These are phyloP conservation scores for Chrysolina americana DNA, from an alignment of 2,888 invertebrate species.

Conservation along the genomic window DNA sequence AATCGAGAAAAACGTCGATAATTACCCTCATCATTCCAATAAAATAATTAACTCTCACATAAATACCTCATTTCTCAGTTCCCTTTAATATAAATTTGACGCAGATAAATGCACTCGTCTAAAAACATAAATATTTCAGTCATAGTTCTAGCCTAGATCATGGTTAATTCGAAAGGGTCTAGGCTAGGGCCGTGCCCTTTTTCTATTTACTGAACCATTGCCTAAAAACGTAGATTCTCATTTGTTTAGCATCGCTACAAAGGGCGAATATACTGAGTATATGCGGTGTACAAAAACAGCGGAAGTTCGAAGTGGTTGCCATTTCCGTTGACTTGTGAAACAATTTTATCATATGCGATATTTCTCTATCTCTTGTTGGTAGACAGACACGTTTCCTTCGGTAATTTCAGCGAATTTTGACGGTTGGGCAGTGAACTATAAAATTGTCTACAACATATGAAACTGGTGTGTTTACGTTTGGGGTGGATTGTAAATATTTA, in stretches of 20 bases:
- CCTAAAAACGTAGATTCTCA: slow-evolving; percentile 46
- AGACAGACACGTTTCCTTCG: slow-evolving; percentile 20
- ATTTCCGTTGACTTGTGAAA: slow-evolving; percentile 50
- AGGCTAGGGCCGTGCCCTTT: slow-evolving; percentile 37
- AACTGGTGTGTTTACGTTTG: no score
- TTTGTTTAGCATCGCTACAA: slow-evolving; percentile 37
- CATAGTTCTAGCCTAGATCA: slow-evolving; percentile 10
- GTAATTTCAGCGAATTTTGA: slow-evolving; percentile 25
- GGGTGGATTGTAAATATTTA: no score
- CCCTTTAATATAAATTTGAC: slow-evolving; percentile 17
- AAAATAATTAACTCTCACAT: slow-evolving; percentile 7
- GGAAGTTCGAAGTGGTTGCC: slow-evolving; percentile 52
- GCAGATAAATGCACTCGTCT: slow-evolving; percentile 6
- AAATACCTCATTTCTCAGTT: slow-evolving; percentile 7
- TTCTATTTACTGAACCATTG: slow-evolving; percentile 51
- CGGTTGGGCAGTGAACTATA: not conserved
- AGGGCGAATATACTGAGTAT: slow-evolving; percentile 34
- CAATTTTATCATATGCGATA: slow-evolving; percentile 53
- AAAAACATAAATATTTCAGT: slow-evolving; percentile 14
- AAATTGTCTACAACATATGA: not conserved
- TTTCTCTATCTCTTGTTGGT: slow-evolving; percentile 38
- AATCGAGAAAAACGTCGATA: slow-evolving; percentile 1
- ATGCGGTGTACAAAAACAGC: slow-evolving; percentile 46
- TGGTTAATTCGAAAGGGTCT: slow-evolving; percentile 34
- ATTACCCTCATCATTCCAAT: slow-evolving; percentile 12